Base-by-base conservation (phyloP, 2,888 invertebrate species). In the Mesorhabditis sp. region DNA sequence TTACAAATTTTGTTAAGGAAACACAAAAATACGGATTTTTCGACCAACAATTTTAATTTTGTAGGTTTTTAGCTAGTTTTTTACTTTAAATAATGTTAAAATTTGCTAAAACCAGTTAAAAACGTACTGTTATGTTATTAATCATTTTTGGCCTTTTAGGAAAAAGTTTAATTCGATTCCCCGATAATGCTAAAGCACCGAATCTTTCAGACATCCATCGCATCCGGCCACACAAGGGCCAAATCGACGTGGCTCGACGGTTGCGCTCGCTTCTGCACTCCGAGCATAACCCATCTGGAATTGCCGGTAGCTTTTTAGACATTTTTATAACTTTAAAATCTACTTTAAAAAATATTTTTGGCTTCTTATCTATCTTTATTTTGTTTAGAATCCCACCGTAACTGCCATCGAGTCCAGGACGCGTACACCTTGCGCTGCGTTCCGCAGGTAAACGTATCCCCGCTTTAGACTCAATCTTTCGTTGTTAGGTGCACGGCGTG, bases 381-480 rank as follows among this genome's bases (percentile, higher is more conserved):
- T 28, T 67, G 41, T 62, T 15, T 50, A 89, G 90, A 90, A 81
- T 90, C 90, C 70, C 90, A 91, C 82, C 86, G 90, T 64, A 89
- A 90, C 82, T 91, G 90, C 84, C 88, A 90, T 80, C 86, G 89
- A 67, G 90, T 91, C 3, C 91, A 91, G 82, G 91, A 91, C 83
- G 90, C 91, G 0, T 91, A 91, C 86, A 90, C 90, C 1, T 85
- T 91, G 4, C 86, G 91, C 44, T 91, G 91, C 80, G 89, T 90
- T 76, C 91, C 91, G 3, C 89, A 89, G 71, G 86, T 73, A 70
- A 13, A 71, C 3, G 3, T 3, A 28, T 4, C 13, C 41, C 3
- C 13, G n/a, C 43, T 43, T 71, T 6, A 62, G 43, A n/a, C 75
- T 4, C 86, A 15, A 63, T 28, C 28, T 28, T 28, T 3, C 6